These are phyloP conservation scores for Synergus laeviventris DNA, from an alignment of 2,888 invertebrate genomes.

Conservation along the genomic window DNA sequence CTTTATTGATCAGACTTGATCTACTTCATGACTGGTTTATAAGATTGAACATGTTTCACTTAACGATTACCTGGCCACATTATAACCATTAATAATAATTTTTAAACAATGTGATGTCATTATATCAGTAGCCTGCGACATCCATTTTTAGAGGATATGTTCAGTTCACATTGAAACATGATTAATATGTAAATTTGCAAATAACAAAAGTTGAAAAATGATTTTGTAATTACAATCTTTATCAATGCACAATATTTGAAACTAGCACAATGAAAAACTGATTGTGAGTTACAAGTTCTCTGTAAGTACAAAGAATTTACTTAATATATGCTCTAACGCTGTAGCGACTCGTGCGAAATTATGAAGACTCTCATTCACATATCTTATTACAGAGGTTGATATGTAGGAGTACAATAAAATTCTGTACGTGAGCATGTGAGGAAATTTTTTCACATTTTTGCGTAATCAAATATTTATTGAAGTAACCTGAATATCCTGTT, in stretches of 20 bases:
- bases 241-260: neutral
- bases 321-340: neutral
- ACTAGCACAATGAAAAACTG: neutral
- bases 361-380: neutral
- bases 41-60: no score
- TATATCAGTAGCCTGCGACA: no score
- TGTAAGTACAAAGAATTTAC: neutral
- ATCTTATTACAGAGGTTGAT: neutral
- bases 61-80: no score
- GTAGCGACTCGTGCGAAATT: constrained; percentile 62
- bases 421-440: neutral
- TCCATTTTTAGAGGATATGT: no score
- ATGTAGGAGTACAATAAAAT: neutral
- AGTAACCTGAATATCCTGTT: neutral
- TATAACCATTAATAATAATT: no score
- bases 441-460: neutral
- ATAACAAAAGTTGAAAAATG: no score
- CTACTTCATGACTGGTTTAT: no score
- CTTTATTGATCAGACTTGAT: neutral
- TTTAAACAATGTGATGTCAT: no score
- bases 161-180: no score
- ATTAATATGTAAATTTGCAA: no score
- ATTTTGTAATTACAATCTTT: neutral
- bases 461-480: neutral
- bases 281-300: neutral